Base-by-base conservation (phyloP, 2,113 vertebrate species). In the Takifugu flavidus region DNA sequence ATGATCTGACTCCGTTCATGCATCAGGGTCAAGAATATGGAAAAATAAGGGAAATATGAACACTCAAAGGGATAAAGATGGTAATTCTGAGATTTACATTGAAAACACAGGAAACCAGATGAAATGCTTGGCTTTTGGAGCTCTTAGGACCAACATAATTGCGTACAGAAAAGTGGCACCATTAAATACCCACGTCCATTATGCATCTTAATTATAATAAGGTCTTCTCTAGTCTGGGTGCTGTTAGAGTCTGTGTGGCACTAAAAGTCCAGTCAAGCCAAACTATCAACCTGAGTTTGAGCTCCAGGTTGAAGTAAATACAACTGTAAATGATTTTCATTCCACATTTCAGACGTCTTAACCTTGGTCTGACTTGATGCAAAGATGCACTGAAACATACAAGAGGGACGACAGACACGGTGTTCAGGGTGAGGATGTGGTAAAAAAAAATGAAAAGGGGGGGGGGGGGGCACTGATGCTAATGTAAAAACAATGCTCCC, bases 1-100 rank as follows among this genome's bases (percentile, higher is more conserved):
- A 70, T 44, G 50, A 42, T 75, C 79, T 53, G 44, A 34, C 65
- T 53, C 39, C 54, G 75, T 67, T 75, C 15, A 67, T 68, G 63
- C 63, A 14, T 77, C 53, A 13, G 56, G 65, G 50, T 20, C 20
- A 20, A 20, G 20, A 20, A 20, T 20, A 43, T 13, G 42, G 42
- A 43, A 43, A 43, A 43, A 43, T 43, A 43, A 43, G 13, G 20
- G 51, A 62, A 76, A 76, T 82, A 85, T 84, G 76, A 82, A 74
- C 76, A 75, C 65, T 85, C 80, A 67, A 13, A 73, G 79, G 79
- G 59, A 83, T 74, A 62, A 57, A 55, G 63, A 65, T 60, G 75
- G 72, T 73, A 77, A 83, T 84, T 70, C 66, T 70, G 66, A 67
- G 77, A 77, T 81, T 78, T 80, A 80, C 78, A 79, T 78, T 77